These are phyloP conservation scores for Spodoptera exigua DNA, from an alignment of 2,888 invertebrate species.

Conservation along the genomic window DNA sequence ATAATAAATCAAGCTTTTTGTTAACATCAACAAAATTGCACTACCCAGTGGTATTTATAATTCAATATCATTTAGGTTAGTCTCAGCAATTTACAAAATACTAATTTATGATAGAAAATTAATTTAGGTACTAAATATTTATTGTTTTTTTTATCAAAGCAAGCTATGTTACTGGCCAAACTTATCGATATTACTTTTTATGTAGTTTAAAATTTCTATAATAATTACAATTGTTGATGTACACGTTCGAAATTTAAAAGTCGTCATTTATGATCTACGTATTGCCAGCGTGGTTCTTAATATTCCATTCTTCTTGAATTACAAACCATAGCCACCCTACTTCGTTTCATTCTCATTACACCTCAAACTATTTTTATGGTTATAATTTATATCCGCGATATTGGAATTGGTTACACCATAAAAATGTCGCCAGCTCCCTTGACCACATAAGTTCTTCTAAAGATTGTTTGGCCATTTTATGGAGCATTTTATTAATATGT, in stretches of 20 bases:
- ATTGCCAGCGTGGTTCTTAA: no score
- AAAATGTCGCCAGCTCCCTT: slow-evolving; percentile 54
- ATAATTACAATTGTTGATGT: no score
- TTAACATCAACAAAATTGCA: slow-evolving; percentile 7
- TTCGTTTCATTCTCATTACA: slow-evolving; percentile 66
- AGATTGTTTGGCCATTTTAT: slow-evolving; percentile 13
- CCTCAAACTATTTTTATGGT: slow-evolving; percentile 77
- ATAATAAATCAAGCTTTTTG: slow-evolving; percentile 11
- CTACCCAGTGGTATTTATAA: slow-evolving; percentile 11
- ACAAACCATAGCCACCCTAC: slow-evolving; percentile 25
- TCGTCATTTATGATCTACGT: no score
- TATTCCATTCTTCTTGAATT: no score
- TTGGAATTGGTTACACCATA: slow-evolving; percentile 68
- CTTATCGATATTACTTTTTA: no score
- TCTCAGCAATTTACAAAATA: slow-evolving; percentile 13
- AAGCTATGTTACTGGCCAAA: no score
- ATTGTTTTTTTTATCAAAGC: background rate
- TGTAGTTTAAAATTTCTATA: no score
- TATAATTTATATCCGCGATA: slow-evolving; percentile 71
- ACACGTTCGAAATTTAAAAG: no score
- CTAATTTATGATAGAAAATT: slow-evolving; percentile 14
- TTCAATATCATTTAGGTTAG: slow-evolving; percentile 12
- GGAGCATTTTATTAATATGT: background rate
- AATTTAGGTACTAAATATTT: background rate
- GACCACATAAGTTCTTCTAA: slow-evolving; percentile 33